Evolutionary conservation across 2,113 vertebrate genomes (phyloP), one percentile per base, ranked within the genome.

Genomic region (Eolophus roseicapilla): DNA sequence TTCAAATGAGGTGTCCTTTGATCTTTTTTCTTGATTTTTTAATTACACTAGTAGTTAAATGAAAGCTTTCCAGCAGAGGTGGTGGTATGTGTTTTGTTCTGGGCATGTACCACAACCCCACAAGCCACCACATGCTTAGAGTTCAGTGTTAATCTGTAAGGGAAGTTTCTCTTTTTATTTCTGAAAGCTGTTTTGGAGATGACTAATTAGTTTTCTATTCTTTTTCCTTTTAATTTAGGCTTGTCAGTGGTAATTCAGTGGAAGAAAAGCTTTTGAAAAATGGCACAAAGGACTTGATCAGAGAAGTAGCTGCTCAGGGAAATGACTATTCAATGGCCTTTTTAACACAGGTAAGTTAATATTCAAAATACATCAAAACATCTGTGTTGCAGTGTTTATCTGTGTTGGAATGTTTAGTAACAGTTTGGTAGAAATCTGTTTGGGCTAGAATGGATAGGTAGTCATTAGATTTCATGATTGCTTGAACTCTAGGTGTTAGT

Each of bases 191-290:
- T 9, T 82, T 88, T 88, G 64, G 33, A 92, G 87, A 52, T 62
- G 2, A n/a, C 53, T 67, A 92, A 29, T 0, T 29, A 55, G 18
- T 49, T 88, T 91, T 50, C 74, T 73, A 0, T 7, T 9, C 0
- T 33, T 39, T 75, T 37, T 59, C 37, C 31, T 73, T 46, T 2
- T 57, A 25, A 31, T 77, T 49, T 77, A 99, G 99, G 81, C 97
- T 99, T 96, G 98, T 99, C 94, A 99, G 99, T 89, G 99, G 99
- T 24, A 99, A 99, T 96, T 99, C 99, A 29, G 98, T 99, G 60
- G 99, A 99, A 96, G 99, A 99, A 96, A 99, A 99, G 81, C 98
- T 99, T 65, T 92, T 99, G 93, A 99, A 99, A 97, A 99, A 99
- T 3, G 99, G 99, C 77, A 99, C 99, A 20, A 99, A 99, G 96